Base-by-base conservation (phyloP, 2,888 invertebrate genomes). In the Phrixothrix hirtus region DNA sequence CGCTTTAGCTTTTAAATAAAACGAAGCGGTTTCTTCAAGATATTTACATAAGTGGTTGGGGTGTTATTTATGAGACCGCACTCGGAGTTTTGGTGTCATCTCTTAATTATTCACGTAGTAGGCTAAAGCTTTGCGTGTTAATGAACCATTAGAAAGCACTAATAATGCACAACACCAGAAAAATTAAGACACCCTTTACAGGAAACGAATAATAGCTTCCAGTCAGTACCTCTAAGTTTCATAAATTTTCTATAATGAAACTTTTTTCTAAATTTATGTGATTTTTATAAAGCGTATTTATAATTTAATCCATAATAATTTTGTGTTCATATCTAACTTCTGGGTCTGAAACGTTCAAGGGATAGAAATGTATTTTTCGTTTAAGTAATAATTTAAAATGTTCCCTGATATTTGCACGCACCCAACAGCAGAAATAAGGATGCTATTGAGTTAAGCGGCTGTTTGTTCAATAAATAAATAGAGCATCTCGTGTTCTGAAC, bases 31-130 rank as follows among this genome's bases (percentile, higher is more conserved):
- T 49, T 47, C 52, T 42, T 48, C 50, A 16, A 30, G 53, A 45
- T 54, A 60, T 57, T 59, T 60, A 57, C 58, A 59, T 62, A 62
- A 60, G 59, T 60, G 59, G 53, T 44, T 21, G 31, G 48, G 50
- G 34, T 41, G 52, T 54, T 54, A 64, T 61, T 61, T 64, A 62
- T 60, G 60, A 56, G 61, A 57, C 58, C 62, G 59, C 63, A 58
- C 59, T 57, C 49, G 52, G 56, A 56, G 56, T 60, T 59, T 55
- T 32, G 55, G 59, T 61, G 64, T 64, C 62, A 64, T 64, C 62
- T 62, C 62, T 62, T 62, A 62, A 64, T 64, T 64, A 64, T 64
- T 64, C 64, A 62, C 62, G 61, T 59, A 60, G 61, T 60, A 57
- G 58, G 41, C 44, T 38, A 38, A 45, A 41, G 45, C 45, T 55